Evolutionary conservation across 2,888 invertebrate species (phyloP).

Genomic region (Microchrysa polita): DNA sequence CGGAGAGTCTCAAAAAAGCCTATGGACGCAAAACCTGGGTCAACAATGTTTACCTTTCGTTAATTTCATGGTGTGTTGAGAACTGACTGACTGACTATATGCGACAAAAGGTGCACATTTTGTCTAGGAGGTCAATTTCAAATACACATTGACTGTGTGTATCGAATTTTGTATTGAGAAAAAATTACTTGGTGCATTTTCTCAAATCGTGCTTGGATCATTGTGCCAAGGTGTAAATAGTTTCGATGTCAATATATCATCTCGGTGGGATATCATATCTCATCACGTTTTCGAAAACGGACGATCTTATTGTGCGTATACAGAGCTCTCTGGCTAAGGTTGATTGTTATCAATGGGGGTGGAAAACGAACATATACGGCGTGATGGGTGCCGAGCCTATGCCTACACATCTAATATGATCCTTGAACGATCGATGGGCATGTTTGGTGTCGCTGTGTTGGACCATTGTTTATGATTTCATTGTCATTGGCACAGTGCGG

Average conservation of each 20-base stretch:
- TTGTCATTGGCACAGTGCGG: conserved; percentile 46
- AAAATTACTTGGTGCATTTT: conserved; percentile 26
- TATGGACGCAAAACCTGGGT: conserved; percentile 7
- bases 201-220: not conserved
- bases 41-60: conserved; percentile 46
- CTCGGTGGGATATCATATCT: conserved; percentile 45
- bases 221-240: conserved; percentile 48
- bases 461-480: conserved; percentile 45
- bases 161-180: conserved; percentile 23
- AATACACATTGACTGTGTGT: conserved; percentile 4
- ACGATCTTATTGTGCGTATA: conserved; percentile 1
- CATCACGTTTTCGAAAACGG: conserved; percentile 10
- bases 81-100: conserved; percentile 5
- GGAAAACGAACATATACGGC: conserved; percentile 25
- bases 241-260: conserved; percentile 45
- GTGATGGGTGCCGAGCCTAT: too few species aligned
- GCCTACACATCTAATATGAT: too few species aligned
- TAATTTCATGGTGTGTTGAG: conserved; percentile 45
- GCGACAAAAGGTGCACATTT: conserved; percentile 45
- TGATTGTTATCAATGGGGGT: conserved; percentile 46
- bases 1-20: not conserved
- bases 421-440: not conserved
- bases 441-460: not conserved
- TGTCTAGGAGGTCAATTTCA: conserved; percentile 15
- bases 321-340: conserved; percentile 23